Conservation (phyloP, 2,888 invertebrate genomes). For the Zaprionus lineosus region DNA sequence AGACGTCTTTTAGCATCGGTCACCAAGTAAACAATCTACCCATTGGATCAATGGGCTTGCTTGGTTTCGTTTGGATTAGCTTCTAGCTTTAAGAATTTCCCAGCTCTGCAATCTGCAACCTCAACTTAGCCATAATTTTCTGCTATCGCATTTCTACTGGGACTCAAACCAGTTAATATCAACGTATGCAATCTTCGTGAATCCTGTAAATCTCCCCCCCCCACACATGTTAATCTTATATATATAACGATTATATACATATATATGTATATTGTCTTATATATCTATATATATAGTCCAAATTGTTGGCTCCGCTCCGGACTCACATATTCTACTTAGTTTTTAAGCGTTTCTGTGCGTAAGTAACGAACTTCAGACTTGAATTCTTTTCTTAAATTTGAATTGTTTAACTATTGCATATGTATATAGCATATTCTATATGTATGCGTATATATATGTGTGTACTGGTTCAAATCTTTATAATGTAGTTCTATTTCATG, state of each 20-base stretch:
- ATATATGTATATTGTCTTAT: conserved; percentile 7
- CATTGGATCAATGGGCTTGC: conserved; percentile 4
- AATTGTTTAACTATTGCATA: conserved; percentile 18
- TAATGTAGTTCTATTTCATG: conserved; percentile 45
- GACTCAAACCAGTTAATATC: conserved; percentile 21
- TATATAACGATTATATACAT: conserved; percentile 4
- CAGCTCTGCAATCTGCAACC: conserved; percentile 35
- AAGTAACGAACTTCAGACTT: conserved; percentile 51
- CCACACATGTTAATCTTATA: background rate
- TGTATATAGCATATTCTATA: conserved; percentile 5
- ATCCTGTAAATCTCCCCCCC: conserved; percentile 68
- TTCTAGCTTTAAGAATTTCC: conserved; percentile 29
- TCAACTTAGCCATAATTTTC: conserved; percentile 32
- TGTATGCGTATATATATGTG: conserved; percentile 4
- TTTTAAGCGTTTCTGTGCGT: conserved; percentile 64
- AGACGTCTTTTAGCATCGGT: conserved; percentile 44
- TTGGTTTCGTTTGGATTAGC: conserved; percentile 19
- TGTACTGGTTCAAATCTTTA: conserved; percentile 22
- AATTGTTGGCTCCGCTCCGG: conserved; percentile 55
- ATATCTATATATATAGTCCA: conserved; percentile 25
- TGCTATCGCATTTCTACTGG: conserved; percentile 40
- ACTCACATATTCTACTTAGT: conserved; percentile 55
- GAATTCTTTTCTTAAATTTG: conserved; percentile 7
- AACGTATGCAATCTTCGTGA: conserved; percentile 30
- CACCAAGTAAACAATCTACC: background rate